Conservation (phyloP, 30 jellyfish, hydroid and myxozoan genomes). For the Hydractinia echinata region DNA sequence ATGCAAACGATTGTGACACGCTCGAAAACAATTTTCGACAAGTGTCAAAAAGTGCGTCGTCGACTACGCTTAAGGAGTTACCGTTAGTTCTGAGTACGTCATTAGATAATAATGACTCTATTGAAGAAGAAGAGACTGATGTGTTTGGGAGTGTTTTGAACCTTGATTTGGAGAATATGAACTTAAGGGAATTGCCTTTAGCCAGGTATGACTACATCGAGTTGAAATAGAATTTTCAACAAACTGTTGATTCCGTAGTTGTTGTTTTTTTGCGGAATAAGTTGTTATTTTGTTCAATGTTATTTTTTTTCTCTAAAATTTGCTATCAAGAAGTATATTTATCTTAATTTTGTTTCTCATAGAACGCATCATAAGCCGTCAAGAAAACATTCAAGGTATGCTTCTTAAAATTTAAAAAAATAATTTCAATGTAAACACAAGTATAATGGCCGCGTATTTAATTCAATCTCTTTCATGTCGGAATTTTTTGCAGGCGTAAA, state of each 20-base stretch:
- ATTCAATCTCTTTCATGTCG: too few relatives aligned
- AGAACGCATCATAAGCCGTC: neutral
- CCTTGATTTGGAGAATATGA: conserved; percentile 14
- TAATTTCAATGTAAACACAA: too few relatives aligned
- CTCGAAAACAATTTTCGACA: neutral
- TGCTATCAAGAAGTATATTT: too few relatives aligned
- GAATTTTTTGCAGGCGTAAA: too few relatives aligned
- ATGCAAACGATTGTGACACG: neutral
- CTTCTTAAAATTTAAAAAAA: neutral
- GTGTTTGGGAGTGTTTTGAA: neutral
- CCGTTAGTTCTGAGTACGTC: conserved; percentile 37
- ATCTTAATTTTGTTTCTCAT: neutral
- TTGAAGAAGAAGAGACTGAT: neutral
- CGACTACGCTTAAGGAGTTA: conserved; percentile 48
- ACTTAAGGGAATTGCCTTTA: conserved; percentile 18
- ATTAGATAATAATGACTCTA: neutral
- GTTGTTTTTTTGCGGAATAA: too few relatives aligned
- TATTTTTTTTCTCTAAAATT: neutral
- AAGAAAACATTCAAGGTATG: conserved; percentile 13
- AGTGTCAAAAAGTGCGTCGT: conserved; percentile 39
- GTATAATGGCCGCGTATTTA: too few relatives aligned
- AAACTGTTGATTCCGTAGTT: too few relatives aligned
- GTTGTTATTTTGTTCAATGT: too few relatives aligned
- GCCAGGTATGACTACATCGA: conserved; percentile 7
- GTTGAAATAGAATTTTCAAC: neutral